These are phyloP conservation scores for Euproctis similis DNA, from an alignment of 2,888 invertebrate genomes.

Conservation along the genomic window DNA sequence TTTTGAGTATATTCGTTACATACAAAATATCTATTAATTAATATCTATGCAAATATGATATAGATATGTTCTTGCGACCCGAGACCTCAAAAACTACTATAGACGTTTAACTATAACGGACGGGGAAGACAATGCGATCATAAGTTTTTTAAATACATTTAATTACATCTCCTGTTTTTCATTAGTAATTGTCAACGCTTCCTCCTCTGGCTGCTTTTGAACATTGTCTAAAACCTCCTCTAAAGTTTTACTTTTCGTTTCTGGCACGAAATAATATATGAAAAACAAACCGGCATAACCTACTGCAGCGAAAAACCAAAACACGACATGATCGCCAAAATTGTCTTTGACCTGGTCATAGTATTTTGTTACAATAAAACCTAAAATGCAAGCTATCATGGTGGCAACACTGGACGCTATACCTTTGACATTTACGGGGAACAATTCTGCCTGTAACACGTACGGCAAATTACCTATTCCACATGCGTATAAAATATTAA, in stretches of 20 bases:
- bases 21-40: too few species aligned
- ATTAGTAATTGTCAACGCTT: slow-evolving; percentile 24
- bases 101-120: too few species aligned
- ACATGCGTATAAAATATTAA: slow-evolving; percentile 75
- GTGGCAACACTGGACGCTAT: slow-evolving; percentile 76
- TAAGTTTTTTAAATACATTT: too few species aligned
- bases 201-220: slow-evolving; percentile 39
- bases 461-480: slow-evolving; percentile 78
- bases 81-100: too few species aligned
- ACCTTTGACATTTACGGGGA: slow-evolving; percentile 78
- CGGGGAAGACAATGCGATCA: too few species aligned
- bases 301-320: slow-evolving; percentile 73
- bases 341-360: slow-evolving; percentile 74
- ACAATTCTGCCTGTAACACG: slow-evolving; percentile 78
- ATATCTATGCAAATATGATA: too few species aligned
- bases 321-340: slow-evolving; percentile 75
- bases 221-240: slow-evolving; percentile 76
- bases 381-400: slow-evolving; percentile 71
- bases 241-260: slow-evolving; percentile 78
- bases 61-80: too few species aligned
- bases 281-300: slow-evolving; percentile 76
- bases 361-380: slow-evolving; percentile 76
- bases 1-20: too few species aligned
- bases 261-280: slow-evolving; percentile 74
- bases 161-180: too few species aligned